These are phyloP conservation scores for Cosmopolites sordidus DNA, from an alignment of 2,888 invertebrate genomes.

Conservation along the genomic window DNA sequence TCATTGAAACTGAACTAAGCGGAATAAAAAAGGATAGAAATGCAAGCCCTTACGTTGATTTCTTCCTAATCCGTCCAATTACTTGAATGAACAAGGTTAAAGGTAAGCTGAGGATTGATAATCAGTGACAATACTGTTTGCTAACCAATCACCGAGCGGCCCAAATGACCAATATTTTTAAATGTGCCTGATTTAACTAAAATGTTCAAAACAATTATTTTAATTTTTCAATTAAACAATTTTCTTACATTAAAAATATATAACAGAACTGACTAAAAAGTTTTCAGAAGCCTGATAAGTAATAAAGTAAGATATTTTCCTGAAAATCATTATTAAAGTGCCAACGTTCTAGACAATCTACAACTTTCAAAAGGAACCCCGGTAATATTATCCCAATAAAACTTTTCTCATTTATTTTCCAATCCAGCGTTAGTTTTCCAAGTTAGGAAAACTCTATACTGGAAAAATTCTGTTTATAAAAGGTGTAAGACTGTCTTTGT, in stretches of 20 bases:
- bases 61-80: too few species aligned
- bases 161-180: too few species aligned
- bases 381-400: conserved; percentile 24
- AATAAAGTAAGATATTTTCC: conserved; percentile 8
- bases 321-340: conserved; percentile 10
- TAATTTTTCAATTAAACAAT: conserved; percentile 1
- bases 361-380: conserved; percentile 5
- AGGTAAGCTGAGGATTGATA: too few species aligned
- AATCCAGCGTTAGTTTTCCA: conserved; percentile 18
- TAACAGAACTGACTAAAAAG: conserved; percentile 5
- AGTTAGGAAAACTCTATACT: conserved; percentile 7
- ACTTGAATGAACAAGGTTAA: too few species aligned
- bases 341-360: conserved; percentile 9
- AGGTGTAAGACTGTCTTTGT: neutral
- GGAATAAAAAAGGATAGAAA: too few species aligned
- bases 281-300: neutral
- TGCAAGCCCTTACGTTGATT: too few species aligned
- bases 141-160: too few species aligned
- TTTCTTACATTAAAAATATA: neutral
- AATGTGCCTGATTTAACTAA: too few species aligned
- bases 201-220: too few species aligned
- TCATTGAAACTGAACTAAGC: too few species aligned
- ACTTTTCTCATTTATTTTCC: conserved; percentile 28
- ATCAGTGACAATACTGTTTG: too few species aligned
- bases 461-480: neutral